Base-by-base conservation (phyloP, 92 coral and sea anemone species). In the Blastomussa wellsi region DNA sequence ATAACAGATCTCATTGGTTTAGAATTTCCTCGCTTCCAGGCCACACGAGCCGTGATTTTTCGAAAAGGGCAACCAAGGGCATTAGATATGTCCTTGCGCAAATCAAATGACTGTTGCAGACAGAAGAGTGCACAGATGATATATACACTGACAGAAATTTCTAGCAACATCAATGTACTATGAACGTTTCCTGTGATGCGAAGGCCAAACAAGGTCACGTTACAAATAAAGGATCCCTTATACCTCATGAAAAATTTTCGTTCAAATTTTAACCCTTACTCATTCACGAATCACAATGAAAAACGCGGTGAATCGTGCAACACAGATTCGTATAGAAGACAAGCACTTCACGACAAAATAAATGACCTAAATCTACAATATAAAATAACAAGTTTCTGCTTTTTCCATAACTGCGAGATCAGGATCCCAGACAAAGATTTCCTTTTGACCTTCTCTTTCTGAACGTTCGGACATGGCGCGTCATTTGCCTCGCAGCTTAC, bases 1-100 rank as follows among this genome's bases (percentile, higher is more conserved):
- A 22, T 33, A 59, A 14, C 22, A 41, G 41, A 69, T 69, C n/a
- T 69, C 15, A 69, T 69, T 69, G 74, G 74, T 36, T 38, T 20
- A 69, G 42, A 69, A 19, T 36, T 36, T 36, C n/a, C 74, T 69
- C 29, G 74, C 74, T 38, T 68, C 74, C 74, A 69, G 74, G 73
- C 73, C 10, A 68, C 35, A 22, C 32, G 33, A 24, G 6, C 49
- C 20, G 22, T 33, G 39, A 57, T 24, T 22, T 22, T 57, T 15
- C 5, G 48, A 3, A 69, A 69, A 69, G 74, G 74, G 3, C 67
- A 60, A 1, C 26, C 67, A 60, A 60, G 67, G 67, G 67, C 33
- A 59, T 7, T 60, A n/a, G 26, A 60, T n/a, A 33, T 9, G 17
- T n/a, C n/a, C n/a, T n/a, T n/a, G n/a, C n/a, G 66, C 10, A 5